Evolutionary conservation across 2,113 vertebrate species (phyloP).

Genomic region (Sorex araneus): DNA sequence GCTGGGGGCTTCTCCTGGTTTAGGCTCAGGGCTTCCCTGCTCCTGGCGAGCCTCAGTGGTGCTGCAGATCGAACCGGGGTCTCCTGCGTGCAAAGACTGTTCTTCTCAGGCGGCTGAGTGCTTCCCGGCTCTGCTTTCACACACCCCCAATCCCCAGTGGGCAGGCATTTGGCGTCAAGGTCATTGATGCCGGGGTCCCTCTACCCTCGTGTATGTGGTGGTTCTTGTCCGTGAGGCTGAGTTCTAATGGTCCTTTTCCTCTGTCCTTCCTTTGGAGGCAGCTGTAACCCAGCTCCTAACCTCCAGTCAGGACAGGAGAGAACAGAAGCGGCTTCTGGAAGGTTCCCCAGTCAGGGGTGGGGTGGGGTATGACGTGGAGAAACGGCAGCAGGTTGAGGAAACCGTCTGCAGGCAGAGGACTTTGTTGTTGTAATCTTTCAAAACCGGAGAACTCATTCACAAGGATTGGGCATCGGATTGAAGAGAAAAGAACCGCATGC

Average conservation of each 20-base stretch:
- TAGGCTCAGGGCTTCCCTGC: no score
- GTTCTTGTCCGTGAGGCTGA: conserved; percentile 42
- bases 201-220: not conserved
- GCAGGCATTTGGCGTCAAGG: conserved; percentile 40
- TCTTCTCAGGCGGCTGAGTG: no score
- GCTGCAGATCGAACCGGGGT: no score
- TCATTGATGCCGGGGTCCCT: not conserved
- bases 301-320: not conserved
- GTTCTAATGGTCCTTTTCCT: not conserved
- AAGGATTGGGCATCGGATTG: not conserved
- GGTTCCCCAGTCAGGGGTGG: not conserved
- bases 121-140: no score
- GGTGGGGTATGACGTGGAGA: not conserved
- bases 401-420: conserved; percentile 31
- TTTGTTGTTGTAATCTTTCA: conserved; percentile 12
- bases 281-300: conserved; percentile 1
- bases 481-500: not conserved
- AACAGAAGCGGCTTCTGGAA: not conserved
- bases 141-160: no score
- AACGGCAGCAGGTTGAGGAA: not conserved
- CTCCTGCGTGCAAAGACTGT: no score
- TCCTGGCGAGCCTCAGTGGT: no score
- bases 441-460: conserved; percentile 38
- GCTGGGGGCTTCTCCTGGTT: no score
- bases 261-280: conserved; percentile 6